Base-by-base conservation (phyloP, 2,113 vertebrate species). In the Rutilus rutilus region DNA sequence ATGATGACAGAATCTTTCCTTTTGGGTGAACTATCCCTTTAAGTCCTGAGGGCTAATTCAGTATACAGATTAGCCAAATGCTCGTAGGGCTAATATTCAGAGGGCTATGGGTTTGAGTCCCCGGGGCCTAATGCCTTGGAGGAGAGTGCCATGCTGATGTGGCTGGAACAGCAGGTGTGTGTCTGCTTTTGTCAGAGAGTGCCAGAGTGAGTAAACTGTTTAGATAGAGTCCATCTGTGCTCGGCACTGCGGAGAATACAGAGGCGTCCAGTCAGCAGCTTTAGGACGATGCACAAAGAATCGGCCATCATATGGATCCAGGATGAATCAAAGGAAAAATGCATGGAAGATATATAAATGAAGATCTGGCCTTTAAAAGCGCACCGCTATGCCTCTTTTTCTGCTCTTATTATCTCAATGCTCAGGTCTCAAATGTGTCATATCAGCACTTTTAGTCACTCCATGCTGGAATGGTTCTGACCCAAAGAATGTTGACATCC, bases 181-280 rank as follows among this genome's bases (percentile, higher is more conserved):
- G 77, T 85, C 77, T 88, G 77, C 60, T 54, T 84, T 78, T 83
- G 73, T 86, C 82, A 85, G 45, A 78, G 78, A 75, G 83, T 89
- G 87, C 86, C 78, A 85, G 83, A 73, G 81, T 30, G 42, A 77
- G 85, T 90, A 90, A 90, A 90, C 87, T 90, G 87, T 90, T 90
- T 90, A 85, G 78, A 88, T 85, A 83, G 81, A 65, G 71, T 78
- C 65, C 87, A 88, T 88, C 89, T 88, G 87, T 83, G 87, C 78
- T 78, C 73, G 74, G 85, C 62, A 78, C 86, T 86, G 86, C 33
- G 30, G 85, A 52, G 71, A 82, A 84, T n/a, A 54, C 8, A 52
- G 64, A 5, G 12, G 82, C 15, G 45, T 82, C 69, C 23, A 88
- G 87, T 88, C 89, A 90, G 89, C 87, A 86, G 81, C 85, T 83